Conservation (phyloP, 2,797 vertebrate genomes). For the Acanthurus lineatus region DNA sequence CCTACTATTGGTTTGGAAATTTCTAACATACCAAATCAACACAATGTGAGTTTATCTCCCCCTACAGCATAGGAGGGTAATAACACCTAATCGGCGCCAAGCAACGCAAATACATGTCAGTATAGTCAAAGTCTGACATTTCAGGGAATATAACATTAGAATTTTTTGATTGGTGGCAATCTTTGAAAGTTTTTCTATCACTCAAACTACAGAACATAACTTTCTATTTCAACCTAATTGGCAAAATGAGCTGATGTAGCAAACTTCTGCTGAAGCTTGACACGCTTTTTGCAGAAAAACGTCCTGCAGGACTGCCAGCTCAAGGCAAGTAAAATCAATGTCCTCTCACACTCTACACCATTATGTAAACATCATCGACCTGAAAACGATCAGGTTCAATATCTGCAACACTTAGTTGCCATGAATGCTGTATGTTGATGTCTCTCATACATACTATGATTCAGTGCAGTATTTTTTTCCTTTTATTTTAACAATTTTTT, state of each 20-base stretch:
- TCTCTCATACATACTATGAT: slow-evolving; percentile 19
- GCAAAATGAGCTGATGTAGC: slow-evolving; percentile 48
- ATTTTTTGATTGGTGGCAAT: too few relatives aligned
- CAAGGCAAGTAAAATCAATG: slow-evolving; percentile 74
- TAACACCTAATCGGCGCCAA: too few relatives aligned
- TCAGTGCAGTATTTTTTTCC: background rate
- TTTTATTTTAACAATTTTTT: background rate
- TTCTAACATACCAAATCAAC: too few relatives aligned
- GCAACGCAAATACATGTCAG: too few relatives aligned
- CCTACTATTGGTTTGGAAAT: too few relatives aligned
- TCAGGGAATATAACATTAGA: too few relatives aligned
- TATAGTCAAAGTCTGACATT: too few relatives aligned
- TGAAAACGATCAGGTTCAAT: slow-evolving; percentile 59
- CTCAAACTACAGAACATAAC: slow-evolving; percentile 56
- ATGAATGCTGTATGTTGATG: slow-evolving; percentile 11
- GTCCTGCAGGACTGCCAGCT: slow-evolving; percentile 53
- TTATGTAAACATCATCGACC: slow-evolving; percentile 62
- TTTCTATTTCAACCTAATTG: slow-evolving; percentile 47
- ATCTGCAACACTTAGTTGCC: slow-evolving; percentile 37
- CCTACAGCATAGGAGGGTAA: too few relatives aligned
- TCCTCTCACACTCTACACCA: slow-evolving; percentile 51
- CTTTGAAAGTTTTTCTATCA: slow-evolving; percentile 26
- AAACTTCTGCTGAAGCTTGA: slow-evolving; percentile 40
- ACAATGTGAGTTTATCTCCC: too few relatives aligned
- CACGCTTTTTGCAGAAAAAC: slow-evolving; percentile 49